Evolutionary conservation across 2,888 invertebrate genomes (phyloP), one percentile per base, ranked within the genome.

Genomic region (Aromia moschata): DNA sequence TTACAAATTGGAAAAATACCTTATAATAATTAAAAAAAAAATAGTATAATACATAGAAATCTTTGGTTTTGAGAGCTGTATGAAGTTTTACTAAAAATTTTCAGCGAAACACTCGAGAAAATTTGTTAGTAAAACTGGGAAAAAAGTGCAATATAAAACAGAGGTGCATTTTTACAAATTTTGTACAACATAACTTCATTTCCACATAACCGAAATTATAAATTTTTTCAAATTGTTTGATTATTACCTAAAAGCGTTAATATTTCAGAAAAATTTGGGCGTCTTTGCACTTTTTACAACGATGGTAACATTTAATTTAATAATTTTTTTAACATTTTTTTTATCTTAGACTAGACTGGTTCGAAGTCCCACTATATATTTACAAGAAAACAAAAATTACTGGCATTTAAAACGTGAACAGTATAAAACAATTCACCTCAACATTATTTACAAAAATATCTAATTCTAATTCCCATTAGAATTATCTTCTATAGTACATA

Each of bases 51-150:
- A 62, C 56, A 62, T 15, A 25, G 40, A 53, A 67, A 67, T 80
- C 79, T 80, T 80, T 80, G 80, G 80, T 79, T 72, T 74, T 78
- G 62, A 70, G 72, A 80, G 80, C 80, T 80, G 80, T 75, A 80
- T 78, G 80, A 79, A 76, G 75, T 79, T 80, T 78, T 77, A 77
- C 75, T 77, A 76, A 75, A 69, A 74, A 73, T 62, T 66, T 74
- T 75, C 67, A 31, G 36, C 2, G 54, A 45, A 25, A 17, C 9
- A 33, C 20, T 30, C n/a, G 2, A 25, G 43, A 75, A 74, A 69
- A 62, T 69, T 74, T 69, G 61, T 69, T 70, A 75, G 71, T 77
- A 79, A 79, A 79, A 79, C 77, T 73, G 52, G 31, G 43, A 52
- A 70, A n/a, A n/a, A 74, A 77, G 79, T 79, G 79, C 78, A 79